Conservation (phyloP, 2,888 invertebrate species). For the Chaitophorus viminalis region DNA sequence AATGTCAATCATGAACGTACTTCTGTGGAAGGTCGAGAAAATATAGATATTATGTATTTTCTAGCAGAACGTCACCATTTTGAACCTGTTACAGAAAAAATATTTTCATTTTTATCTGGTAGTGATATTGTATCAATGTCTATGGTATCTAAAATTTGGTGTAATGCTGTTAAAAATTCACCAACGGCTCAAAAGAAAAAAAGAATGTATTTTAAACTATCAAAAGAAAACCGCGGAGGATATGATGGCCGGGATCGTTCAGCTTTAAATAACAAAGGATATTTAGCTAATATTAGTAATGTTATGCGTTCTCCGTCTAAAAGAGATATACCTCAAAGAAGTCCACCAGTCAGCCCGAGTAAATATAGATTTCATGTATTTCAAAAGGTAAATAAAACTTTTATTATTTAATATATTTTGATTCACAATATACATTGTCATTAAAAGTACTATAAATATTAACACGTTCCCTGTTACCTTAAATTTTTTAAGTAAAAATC, state of each 20-base stretch:
- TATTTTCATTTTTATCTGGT: conserved; percentile 66
- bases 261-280: conserved; percentile 39
- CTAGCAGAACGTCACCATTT: conserved; percentile 67
- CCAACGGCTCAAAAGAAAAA: conserved; percentile 46
- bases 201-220: conserved; percentile 50
- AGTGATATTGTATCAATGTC: conserved; percentile 67
- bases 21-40: conserved; percentile 65
- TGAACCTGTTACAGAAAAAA: conserved; percentile 67
- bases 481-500: no score
- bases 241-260: conserved; percentile 32
- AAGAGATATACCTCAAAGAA: conserved; percentile 65
- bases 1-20: conserved; percentile 20
- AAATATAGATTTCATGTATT: conserved; percentile 68
- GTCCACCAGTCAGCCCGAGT: conserved; percentile 68
- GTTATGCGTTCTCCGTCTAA: conserved; percentile 52
- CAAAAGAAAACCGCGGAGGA: conserved; percentile 61
- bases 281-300: conserved; percentile 44
- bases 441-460: no score
- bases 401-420: not conserved
- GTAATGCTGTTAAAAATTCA: conserved; percentile 65
- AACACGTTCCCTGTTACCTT: no score
- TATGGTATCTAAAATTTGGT: conserved; percentile 68
- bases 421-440: not conserved
- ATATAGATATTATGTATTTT: conserved; percentile 66
- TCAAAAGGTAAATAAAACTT: conserved; percentile 67